Evolutionary conservation across 2,888 invertebrate genomes (phyloP).

Genomic region (Drosophila fulvimacula): DNA sequence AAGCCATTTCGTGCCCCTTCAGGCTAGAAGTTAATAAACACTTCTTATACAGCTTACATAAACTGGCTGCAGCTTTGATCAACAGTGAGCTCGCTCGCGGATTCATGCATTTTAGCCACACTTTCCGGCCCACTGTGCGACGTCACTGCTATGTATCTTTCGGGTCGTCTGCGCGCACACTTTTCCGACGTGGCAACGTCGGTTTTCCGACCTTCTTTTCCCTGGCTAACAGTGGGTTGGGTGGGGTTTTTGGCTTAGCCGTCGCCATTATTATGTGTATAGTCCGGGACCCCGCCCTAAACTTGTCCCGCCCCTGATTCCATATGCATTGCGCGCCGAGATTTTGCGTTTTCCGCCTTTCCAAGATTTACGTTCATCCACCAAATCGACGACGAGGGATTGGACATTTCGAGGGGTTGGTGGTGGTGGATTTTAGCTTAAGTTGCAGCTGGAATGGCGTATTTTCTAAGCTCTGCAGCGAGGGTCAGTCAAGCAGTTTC

Average conservation of each 20-base stretch:
- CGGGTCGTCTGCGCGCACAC: conserved; percentile 62
- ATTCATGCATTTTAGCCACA: neutral
- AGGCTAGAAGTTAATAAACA: neutral
- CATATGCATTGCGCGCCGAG: conserved; percentile 50
- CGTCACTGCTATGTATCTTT: conserved; percentile 37
- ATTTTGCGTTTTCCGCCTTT: conserved; percentile 72
- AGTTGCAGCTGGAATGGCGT: conserved; percentile 17
- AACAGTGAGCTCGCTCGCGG: neutral
- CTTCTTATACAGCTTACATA: neutral
- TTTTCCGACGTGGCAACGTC: conserved; percentile 43
- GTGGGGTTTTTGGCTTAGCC: conserved; percentile 58
- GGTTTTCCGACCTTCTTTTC: conserved; percentile 42
- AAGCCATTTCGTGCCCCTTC: neutral
- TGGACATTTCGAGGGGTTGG: conserved; percentile 18
- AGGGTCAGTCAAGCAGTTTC: conserved; percentile 25
- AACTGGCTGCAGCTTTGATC: neutral
- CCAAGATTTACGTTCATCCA: conserved; percentile 75
- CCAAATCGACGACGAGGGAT: conserved; percentile 44
- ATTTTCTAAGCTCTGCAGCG: conserved; percentile 5
- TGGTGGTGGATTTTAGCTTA: conserved; percentile 61
- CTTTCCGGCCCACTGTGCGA: neutral
- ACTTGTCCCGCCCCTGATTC: conserved; percentile 3
- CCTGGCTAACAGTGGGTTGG: conserved; percentile 35
- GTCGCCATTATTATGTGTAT: conserved; percentile 68
- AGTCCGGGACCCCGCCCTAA: neutral